Conservation (phyloP, 53 echinoderm and acorn worm species). For the Antedon mediterranea region DNA sequence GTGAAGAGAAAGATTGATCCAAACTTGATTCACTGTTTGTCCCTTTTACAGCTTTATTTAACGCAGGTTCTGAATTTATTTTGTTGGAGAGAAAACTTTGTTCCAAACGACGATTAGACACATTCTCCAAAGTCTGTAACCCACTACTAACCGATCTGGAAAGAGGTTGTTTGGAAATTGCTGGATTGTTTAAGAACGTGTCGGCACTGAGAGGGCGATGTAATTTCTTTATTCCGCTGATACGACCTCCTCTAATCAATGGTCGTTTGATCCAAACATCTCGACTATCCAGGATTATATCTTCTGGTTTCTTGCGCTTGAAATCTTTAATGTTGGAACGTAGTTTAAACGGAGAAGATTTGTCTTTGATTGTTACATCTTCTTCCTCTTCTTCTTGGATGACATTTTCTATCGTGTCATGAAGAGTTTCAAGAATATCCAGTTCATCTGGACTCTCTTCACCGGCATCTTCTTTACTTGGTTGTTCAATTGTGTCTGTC, state of each 20-base stretch:
- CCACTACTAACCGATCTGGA: not conserved
- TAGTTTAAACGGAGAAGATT: not conserved
- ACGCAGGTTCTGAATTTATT: not conserved
- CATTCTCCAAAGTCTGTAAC: not conserved
- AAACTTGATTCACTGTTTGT: not conserved
- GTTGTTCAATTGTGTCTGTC: not conserved
- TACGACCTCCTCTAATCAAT: not conserved
- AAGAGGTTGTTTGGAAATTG: not conserved
- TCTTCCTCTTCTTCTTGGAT: conserved; percentile 11
- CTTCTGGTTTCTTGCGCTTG: not conserved
- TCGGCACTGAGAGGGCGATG: not conserved
- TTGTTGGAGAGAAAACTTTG: not conserved
- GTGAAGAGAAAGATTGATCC: conserved; percentile 25
- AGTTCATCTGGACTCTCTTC: conserved; percentile 83
- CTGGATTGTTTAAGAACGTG: not conserved
- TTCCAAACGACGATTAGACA: not conserved
- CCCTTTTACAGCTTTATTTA: not conserved
- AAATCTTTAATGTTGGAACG: not conserved
- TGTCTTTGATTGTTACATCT: not conserved
- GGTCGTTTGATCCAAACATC: not conserved
- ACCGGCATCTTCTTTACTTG: not conserved
- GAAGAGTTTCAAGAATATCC: conserved; percentile 62
- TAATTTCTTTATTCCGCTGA: not conserved
- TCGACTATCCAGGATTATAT: not conserved
- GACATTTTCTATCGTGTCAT: conserved; percentile 17